Percentiles rank a stretch among this genome's conserved stretches.
phyloP scores from a whole-genome alignment of 1,140 invertebrate species.

The Reticulitermes speratus region DNA sequence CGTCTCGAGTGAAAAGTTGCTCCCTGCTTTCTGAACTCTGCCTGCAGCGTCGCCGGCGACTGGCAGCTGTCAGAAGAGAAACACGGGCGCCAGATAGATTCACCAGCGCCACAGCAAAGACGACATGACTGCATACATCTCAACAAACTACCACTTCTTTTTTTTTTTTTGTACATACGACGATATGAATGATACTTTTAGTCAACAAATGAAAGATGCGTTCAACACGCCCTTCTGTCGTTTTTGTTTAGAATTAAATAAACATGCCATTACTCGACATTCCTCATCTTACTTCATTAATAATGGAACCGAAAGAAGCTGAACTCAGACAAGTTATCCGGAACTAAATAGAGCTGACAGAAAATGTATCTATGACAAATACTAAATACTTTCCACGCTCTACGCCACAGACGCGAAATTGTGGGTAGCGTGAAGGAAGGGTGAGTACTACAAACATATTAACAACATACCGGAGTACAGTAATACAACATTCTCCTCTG shows the following conservation, averaged over 20 bases:
- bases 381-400: background rate
- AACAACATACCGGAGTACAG: background rate
- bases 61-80: conserved; percentile 6
- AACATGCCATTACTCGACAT: background rate
- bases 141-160: background rate
- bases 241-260: background rate
- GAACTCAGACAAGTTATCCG: background rate
- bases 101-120: background rate
- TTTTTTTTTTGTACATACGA: background rate
- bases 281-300: background rate
- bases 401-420: background rate
- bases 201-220: background rate
- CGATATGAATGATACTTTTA: background rate
- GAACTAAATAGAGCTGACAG: background rate
- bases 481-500: background rate
- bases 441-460: background rate
- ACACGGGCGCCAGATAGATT: background rate
- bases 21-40: conserved; percentile 7
- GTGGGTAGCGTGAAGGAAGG: background rate
- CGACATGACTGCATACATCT: background rate
- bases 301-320: background rate
- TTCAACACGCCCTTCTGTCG: background rate
- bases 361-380: background rate
- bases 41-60: background rate
- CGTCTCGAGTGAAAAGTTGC: conserved; percentile 9